Conservation (phyloP, 2,888 invertebrate species). For the Pilophorus perplexus region DNA sequence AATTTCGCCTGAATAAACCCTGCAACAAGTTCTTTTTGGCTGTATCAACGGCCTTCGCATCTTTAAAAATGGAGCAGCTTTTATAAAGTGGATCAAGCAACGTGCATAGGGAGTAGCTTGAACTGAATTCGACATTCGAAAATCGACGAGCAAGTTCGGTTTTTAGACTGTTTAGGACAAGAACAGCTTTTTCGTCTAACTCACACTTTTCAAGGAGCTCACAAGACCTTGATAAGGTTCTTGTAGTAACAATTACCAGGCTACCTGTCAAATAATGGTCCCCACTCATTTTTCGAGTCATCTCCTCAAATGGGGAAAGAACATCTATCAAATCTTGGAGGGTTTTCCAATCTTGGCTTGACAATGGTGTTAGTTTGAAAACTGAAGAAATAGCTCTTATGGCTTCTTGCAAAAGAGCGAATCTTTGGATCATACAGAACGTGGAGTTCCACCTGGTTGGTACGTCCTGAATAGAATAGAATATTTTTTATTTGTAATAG, state of each 20-base stretch:
- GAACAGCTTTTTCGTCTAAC: not conserved
- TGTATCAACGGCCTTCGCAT: not conserved
- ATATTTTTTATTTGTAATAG: too few relatives aligned
- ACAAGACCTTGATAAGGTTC: not conserved
- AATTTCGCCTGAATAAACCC: not conserved
- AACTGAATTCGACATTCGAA: not conserved
- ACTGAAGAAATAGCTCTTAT: not conserved
- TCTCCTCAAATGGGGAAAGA: not conserved
- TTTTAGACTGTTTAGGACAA: not conserved
- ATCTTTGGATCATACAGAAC: too few relatives aligned
- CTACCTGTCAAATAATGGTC: not conserved
- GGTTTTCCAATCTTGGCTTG: not conserved
- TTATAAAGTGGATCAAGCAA: not conserved
- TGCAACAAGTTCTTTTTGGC: not conserved
- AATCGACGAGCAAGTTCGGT: not conserved
- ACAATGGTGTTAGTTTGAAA: not conserved
- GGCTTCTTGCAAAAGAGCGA: not conserved
- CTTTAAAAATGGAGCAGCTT: not conserved
- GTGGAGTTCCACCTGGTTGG: too few relatives aligned
- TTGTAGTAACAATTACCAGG: not conserved
- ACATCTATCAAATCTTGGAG: not conserved
- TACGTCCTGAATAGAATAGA: too few relatives aligned
- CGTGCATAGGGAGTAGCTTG: not conserved
- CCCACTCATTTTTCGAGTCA: too few relatives aligned
- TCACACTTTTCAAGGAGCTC: not conserved